A percentile compares a stretch with the other conserved stretches of the same genome.
phyloP scores from a whole-genome alignment of 2,888 invertebrate species.

The Scaptomyza reducta region DNA sequence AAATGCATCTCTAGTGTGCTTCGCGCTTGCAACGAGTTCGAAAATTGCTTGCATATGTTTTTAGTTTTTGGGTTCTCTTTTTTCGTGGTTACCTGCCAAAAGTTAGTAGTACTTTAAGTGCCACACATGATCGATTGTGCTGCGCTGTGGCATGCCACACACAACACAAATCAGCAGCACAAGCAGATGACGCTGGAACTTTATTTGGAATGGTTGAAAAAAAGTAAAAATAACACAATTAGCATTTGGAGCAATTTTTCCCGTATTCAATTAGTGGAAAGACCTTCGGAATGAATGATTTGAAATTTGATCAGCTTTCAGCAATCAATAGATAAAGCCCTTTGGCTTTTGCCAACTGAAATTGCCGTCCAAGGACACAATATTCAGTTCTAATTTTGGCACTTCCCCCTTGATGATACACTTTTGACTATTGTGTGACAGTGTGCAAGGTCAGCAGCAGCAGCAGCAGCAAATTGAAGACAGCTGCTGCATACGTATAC shows the following conservation, averaged over 20 bases:
- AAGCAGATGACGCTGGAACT: not conserved
- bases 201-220: too few relatives aligned
- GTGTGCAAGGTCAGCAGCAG: slow-evolving; percentile 45
- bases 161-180: slow-evolving; percentile 2
- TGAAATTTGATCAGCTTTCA: not conserved
- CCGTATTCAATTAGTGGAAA: too few relatives aligned
- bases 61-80: not conserved
- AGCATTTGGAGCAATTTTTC: too few relatives aligned
- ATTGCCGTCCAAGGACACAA: slow-evolving; percentile 33
- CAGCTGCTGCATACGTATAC: slow-evolving; percentile 19
- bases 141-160: slow-evolving; percentile 15
- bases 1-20: slow-evolving; percentile 20
- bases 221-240: too few relatives aligned
- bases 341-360: slow-evolving; percentile 1
- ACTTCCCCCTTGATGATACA: slow-evolving; percentile 30
- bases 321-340: not conserved
- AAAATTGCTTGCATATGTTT: slow-evolving; percentile 18
- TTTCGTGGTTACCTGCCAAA: slow-evolving; percentile 12
- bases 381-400: slow-evolving; percentile 37
- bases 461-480: slow-evolving; percentile 18
- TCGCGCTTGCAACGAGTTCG: not conserved
- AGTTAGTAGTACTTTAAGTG: slow-evolving; percentile 15
- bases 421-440: slow-evolving; percentile 25
- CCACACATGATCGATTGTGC: slow-evolving; percentile 23
- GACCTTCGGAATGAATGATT: not conserved